A percentile compares a stretch with the other conserved stretches of the same genome.
Conservation (phyloP, 2,797 vertebrate genomes). For the Myotis vivesi region DNA sequence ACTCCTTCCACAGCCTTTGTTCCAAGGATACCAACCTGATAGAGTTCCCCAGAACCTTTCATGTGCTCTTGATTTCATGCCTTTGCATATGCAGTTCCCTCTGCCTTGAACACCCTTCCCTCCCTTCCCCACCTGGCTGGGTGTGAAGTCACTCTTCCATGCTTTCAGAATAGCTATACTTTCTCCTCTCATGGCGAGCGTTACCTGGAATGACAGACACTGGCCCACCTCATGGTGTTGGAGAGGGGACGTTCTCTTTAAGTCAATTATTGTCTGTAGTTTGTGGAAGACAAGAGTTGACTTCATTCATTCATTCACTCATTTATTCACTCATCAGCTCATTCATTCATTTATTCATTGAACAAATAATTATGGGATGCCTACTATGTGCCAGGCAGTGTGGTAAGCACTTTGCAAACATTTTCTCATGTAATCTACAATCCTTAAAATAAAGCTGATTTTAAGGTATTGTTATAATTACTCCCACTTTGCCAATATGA, state of each 20-base stretch:
- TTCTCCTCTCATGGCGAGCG: neutral
- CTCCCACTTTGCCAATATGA: neutral
- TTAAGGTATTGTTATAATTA: neutral
- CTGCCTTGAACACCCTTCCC: neutral
- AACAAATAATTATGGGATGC: neutral
- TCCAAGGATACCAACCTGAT: neutral
- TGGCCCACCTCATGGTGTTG: no score
- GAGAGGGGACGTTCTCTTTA: neutral
- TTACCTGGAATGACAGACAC: neutral
- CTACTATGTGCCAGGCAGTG: neutral
- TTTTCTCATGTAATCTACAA: neutral
- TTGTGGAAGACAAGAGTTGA: neutral
- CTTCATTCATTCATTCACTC: neutral
- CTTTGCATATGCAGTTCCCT: neutral
- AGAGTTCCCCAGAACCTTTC: neutral
- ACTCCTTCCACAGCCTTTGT: neutral
- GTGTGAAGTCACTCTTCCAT: neutral
- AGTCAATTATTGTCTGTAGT: neutral
- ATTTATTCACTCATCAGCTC: neutral
- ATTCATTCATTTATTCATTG: neutral
- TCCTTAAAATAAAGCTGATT: constrained; percentile 36
- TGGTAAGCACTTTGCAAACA: neutral
- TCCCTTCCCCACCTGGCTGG: neutral
- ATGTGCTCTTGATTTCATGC: neutral
- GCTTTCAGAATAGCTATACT: neutral